A percentile compares a stretch with the other conserved stretches of the same genome.
Conservation (phyloP, 2,797 vertebrate genomes). For the Betta splendens region DNA sequence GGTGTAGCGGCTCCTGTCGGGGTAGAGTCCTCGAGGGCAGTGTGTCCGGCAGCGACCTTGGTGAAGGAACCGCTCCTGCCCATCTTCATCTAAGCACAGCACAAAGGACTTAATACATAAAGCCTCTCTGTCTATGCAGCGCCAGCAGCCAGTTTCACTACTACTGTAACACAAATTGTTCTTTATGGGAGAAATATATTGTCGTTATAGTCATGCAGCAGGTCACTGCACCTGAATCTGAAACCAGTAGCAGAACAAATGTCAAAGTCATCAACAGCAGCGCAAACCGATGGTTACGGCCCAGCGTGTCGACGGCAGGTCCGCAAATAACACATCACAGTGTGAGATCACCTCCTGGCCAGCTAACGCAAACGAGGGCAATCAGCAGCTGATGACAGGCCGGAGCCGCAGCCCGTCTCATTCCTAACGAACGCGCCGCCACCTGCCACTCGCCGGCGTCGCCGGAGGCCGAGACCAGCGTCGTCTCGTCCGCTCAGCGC, state of each 20-base stretch:
- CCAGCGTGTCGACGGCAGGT: constrained; percentile 10
- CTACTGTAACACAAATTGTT: no score
- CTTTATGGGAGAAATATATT: no score
- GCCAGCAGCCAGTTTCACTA: no score
- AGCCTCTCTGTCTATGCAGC: no score
- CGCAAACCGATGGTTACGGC: constrained; percentile 11
- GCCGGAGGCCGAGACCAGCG: constrained; percentile 48
- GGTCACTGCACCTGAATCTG: no score
- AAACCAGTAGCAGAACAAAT: constrained; percentile 3
- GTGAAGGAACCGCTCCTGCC: constrained; percentile 82
- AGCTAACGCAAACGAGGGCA: constrained; percentile 62
- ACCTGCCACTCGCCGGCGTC: constrained; percentile 61
- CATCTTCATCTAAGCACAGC: constrained; percentile 80
- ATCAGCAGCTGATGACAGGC: constrained; percentile 50
- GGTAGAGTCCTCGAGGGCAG: constrained; percentile 82
- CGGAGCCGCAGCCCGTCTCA: constrained; percentile 49
- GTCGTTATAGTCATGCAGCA: no score
- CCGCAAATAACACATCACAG: constrained; percentile 32
- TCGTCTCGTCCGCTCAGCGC: constrained; percentile 57
- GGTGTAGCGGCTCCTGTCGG: constrained; percentile 77
- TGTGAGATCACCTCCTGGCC: constrained; percentile 36
- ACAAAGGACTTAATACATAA: constrained; percentile 36
- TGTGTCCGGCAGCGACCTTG: constrained; percentile 83
- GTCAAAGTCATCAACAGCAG: background rate
- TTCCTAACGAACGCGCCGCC: constrained; percentile 49